Evolutionary conservation across 2,888 invertebrate species (phyloP).

Genomic region (Spisula solida): DNA sequence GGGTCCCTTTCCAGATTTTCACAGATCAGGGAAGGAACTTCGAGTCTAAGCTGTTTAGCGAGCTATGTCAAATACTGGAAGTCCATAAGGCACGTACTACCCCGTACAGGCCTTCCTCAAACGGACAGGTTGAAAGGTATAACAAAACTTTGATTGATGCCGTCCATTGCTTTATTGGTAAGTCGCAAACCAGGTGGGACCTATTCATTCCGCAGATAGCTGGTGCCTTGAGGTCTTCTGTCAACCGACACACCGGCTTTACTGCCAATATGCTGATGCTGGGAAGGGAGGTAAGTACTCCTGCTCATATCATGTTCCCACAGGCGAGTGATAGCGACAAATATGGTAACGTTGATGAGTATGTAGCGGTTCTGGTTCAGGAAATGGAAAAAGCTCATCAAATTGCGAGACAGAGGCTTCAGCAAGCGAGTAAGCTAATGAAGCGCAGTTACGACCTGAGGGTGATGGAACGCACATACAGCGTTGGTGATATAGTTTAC

Average conservation of each 20-base stretch:
- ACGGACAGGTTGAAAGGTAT: conserved; percentile 32
- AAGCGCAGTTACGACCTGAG: too few species aligned
- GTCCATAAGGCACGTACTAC: conserved; percentile 19
- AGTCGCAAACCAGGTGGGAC: conserved; percentile 31
- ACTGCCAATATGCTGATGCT: conserved; percentile 43
- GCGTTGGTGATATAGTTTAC: conserved; percentile 18
- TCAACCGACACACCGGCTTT: too few species aligned
- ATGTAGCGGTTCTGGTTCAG: background rate
- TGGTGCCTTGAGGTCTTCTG: conserved; percentile 30
- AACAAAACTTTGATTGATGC: conserved; percentile 22
- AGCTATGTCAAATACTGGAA: conserved; percentile 15
- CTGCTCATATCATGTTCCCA: too few species aligned
- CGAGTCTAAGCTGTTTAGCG: conserved; percentile 5
- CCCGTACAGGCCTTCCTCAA: too few species aligned
- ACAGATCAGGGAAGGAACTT: too few species aligned
- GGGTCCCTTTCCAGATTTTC: too few species aligned
- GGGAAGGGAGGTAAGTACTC: conserved; percentile 26
- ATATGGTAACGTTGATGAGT: background rate
- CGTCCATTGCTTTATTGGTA: background rate
- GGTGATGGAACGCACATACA: conserved; percentile 22
- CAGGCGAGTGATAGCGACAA: background rate
- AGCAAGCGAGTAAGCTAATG: too few species aligned
- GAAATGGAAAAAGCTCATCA: conserved; percentile 1
- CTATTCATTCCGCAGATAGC: conserved; percentile 30
- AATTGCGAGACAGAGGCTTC: too few species aligned